Base-by-base conservation (phyloP, 2,797 vertebrate genomes). In the Glossophaga mutica region DNA sequence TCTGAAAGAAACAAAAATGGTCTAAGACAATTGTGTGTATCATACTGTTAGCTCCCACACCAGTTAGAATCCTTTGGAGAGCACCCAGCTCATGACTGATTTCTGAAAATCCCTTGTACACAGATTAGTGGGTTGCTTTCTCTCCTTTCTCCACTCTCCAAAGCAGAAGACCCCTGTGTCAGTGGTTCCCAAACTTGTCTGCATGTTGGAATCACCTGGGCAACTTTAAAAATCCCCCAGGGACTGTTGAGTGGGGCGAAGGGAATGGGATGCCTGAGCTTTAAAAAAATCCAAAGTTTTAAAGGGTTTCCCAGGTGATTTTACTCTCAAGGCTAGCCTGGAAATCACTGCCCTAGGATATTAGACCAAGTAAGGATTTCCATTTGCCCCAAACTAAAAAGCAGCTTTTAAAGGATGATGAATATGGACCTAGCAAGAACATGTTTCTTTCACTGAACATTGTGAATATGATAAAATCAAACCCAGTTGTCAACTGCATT, bases 1-100 rank as follows among this genome's bases (percentile, higher is more conserved):
- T 88, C 67, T 71, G 37, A 97, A 68, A 55, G 26, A 81, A 90
- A 92, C 32, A 94, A 94, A 95, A 94, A 95, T n/a, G 74, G 92
- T 59, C 86, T 93, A 57, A 2, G 1, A 96, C 2, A 37, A 86
- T 9, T 46, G 91, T 37, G n/a, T 93, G 86, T 55, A 55, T 94
- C 86, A 87, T 87, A 77, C 95, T 95, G 92, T 48, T 57, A 85
- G 46, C 29, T 88, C 71, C 59, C 11, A 4, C 12, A 4, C 32
- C 84, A 67, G 84, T 82, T 71, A 32, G 0, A 37, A 90, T 24
- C n/a, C 70, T 34, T 67, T 14, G 8, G 44, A 87, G 29, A 62
- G 65, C 16, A 22, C 57, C 3, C 9, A 3, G 70, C 59, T 92
- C 81, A 83, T 65, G 87, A 67, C 24, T 74, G 68, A 65, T 94